These are phyloP conservation scores for Turritopsis rubra DNA, from an alignment of 30 jellyfish, hydroid and myxozoan species.

Conservation along the genomic window DNA sequence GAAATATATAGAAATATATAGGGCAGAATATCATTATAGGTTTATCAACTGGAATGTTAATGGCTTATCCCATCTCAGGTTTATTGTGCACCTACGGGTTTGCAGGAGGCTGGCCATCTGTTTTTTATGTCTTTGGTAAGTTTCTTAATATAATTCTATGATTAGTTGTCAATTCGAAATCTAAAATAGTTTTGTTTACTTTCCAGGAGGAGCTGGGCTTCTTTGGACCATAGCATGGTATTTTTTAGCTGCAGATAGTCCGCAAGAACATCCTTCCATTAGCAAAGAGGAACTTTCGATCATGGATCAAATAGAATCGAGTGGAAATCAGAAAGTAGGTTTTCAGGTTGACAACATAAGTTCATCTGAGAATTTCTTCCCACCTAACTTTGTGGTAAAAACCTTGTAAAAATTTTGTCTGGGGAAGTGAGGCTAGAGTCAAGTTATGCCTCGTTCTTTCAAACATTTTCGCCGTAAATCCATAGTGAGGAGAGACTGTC, in stretches of 20 bases:
- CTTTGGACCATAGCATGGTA: constrained; percentile 82
- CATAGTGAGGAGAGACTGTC: no score
- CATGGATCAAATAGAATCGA: constrained; percentile 28
- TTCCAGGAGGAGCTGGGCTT: constrained; percentile 69
- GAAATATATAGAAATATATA: no score
- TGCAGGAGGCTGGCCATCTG: constrained; percentile 99
- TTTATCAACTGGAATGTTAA: constrained; percentile 89
- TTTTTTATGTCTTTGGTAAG: constrained; percentile 86
- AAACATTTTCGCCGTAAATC: no score
- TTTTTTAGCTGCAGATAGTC: constrained; percentile 59
- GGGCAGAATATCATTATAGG: constrained; percentile 47
- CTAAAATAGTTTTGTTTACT: background rate
- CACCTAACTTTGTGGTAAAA: no score
- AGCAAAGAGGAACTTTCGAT: constrained; percentile 57
- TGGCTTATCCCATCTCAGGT: constrained; percentile 93
- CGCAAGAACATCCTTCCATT: constrained; percentile 80
- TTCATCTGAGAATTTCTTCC: no score
- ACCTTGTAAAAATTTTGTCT: no score
- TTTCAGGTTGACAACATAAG: background rate
- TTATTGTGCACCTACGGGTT: constrained; percentile 79
- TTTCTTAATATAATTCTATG: background rate
- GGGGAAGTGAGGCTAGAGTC: no score
- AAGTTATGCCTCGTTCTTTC: no score
- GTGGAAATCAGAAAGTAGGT: background rate
- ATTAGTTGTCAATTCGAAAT: background rate